Evolutionary conservation across 2,888 invertebrate genomes (phyloP).

Genomic region (Rhorus exstirpatorius): DNA sequence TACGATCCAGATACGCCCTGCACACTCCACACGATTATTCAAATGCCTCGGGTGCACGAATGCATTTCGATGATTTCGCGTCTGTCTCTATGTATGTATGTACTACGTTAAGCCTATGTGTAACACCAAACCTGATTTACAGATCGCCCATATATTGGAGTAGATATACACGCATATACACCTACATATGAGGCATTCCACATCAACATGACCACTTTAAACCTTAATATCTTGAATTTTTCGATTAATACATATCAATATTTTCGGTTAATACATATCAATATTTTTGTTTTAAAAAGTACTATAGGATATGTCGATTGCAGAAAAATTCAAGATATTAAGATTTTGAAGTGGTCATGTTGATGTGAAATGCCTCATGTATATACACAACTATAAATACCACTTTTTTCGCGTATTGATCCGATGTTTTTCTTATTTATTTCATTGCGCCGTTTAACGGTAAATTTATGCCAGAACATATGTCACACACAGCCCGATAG

Average conservation of each 20-base stretch:
- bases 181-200: neutral
- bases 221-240: too few species aligned
- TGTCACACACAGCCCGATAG: neutral
- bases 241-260: too few species aligned
- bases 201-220: too few species aligned
- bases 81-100: conserved; percentile 13
- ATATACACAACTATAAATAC: conserved; percentile 1
- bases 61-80: conserved; percentile 76
- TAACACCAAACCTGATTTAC: conserved; percentile 10
- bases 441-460: neutral
- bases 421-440: neutral
- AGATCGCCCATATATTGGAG: conserved; percentile 4
- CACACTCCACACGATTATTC: conserved; percentile 80
- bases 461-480: neutral
- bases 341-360: too few species aligned
- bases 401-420: too few species aligned
- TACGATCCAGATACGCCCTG: conserved; percentile 46
- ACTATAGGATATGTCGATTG: too few species aligned
- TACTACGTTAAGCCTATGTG: conserved; percentile 9
- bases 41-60: conserved; percentile 78
- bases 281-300: too few species aligned
- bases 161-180: neutral
- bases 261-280: too few species aligned
- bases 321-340: too few species aligned
- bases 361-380: neutral